A percentile compares a stretch with the other conserved stretches of the same genome.
phyloP scores from a whole-genome alignment of 1,140 invertebrate genomes.

The Rhopalosiphum maidis region DNA sequence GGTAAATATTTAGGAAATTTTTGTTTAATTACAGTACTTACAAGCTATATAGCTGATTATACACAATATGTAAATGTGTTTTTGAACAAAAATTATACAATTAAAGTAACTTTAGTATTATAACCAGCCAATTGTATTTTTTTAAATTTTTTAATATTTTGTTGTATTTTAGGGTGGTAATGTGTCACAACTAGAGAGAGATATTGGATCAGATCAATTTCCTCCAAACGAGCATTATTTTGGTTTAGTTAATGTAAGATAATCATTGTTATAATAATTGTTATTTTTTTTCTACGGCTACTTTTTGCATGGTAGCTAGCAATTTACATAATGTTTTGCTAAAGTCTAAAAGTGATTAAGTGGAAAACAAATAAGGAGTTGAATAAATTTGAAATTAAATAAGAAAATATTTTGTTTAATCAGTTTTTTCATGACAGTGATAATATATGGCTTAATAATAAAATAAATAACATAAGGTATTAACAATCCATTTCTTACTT shows the following conservation, averaged over 20 bases:
- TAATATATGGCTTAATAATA: too few species aligned
- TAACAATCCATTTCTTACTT: too few species aligned
- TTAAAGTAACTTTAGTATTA: neutral
- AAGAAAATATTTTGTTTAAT: too few species aligned
- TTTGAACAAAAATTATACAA: neutral
- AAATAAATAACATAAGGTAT: too few species aligned
- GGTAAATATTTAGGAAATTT: neutral
- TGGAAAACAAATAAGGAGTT: too few species aligned
- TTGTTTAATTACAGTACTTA: neutral
- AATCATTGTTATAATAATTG: constrained; percentile 55
- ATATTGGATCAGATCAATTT: constrained; percentile 96
- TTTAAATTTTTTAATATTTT: neutral
- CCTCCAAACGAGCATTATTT: constrained; percentile 98
- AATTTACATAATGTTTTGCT: too few species aligned
- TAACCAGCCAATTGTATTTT: neutral
- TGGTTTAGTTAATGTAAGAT: constrained; percentile 95
- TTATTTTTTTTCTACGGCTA: constrained; percentile 25
- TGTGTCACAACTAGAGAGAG: constrained; percentile 96
- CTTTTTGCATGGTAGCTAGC: too few species aligned
- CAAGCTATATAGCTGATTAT: neutral
- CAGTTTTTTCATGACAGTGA: too few species aligned
- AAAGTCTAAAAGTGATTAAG: too few species aligned
- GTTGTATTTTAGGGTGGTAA: constrained; percentile 84
- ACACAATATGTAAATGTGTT: neutral
- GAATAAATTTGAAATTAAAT: too few species aligned